These are phyloP conservation scores for Esox lucius DNA, from an alignment of 2,797 vertebrate species.

Conservation along the genomic window DNA sequence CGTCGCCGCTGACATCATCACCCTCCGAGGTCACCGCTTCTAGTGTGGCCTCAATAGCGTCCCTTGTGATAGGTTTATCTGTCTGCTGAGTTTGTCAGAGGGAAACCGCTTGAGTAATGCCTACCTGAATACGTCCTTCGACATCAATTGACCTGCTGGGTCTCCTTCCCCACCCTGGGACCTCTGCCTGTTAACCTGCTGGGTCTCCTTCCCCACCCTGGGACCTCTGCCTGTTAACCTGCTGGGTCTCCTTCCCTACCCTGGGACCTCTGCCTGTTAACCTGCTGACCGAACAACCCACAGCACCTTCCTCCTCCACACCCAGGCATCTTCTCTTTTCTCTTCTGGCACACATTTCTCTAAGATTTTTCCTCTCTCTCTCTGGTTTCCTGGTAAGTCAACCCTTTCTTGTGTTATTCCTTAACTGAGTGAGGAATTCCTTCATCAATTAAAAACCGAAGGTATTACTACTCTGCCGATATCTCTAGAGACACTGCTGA, in stretches of 20 bases:
- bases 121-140: neutral
- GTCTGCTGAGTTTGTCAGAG: constrained; percentile 17
- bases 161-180: neutral
- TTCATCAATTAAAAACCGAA: neutral
- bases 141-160: neutral
- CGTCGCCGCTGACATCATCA: constrained; percentile 27
- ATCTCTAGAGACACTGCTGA: neutral
- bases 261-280: neutral
- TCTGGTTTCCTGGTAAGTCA: neutral
- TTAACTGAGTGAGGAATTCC: neutral
- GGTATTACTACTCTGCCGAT: neutral
- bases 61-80: constrained; percentile 9
- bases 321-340: neutral
- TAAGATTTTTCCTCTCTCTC: neutral
- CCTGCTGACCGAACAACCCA: neutral
- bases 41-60: constrained; percentile 20
- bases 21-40: constrained; percentile 16
- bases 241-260: neutral
- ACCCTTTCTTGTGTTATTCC: neutral
- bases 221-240: neutral
- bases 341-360: neutral
- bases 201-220: neutral
- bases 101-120: constrained; percentile 26
- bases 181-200: neutral
- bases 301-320: neutral